Base-by-base conservation (phyloP, 2,797 vertebrate species). In the Dromococcyx pavoninus region DNA sequence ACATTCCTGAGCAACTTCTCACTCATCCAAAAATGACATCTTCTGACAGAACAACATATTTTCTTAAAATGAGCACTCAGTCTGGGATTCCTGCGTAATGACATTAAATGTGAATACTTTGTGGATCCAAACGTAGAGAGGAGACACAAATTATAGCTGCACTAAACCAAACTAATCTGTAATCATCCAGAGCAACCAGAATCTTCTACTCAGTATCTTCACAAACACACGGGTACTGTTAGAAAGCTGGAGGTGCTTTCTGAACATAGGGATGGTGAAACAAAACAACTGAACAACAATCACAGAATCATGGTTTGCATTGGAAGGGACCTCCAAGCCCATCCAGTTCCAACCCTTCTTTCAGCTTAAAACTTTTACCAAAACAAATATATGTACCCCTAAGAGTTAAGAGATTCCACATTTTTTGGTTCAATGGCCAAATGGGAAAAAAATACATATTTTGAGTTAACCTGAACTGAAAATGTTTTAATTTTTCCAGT, bases 401-500 rank as follows among this genome's bases (percentile, higher is more conserved):
- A 60, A 60, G 85, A 94, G 84, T 65, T 58, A 22, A 76, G 25
- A 89, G 80, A 69, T 80, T 22, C 9, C 39, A 7, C 14, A 18
- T 54, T 82, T 91, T 88, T 73, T 94, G 92, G 74, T 94, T 93
- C 87, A 57, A 7, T 79, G 65, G 84, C 60, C 89, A 95, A 92
- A 92, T 60, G 77, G 80, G 81, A 51, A 27, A 64, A 84, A 56
- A 35, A 28, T 5, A 39, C 35, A 24, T 87, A 41, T 48, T 94
- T 67, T 37, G 78, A 82, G 81, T 94, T 94, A 96, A 92, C 71
- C 60, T 67, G 78, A 87, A 92, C 9, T 91, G 92, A 87, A 79
- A 21, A 18, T 87, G 85, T 93, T 96, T 94, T 77, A 56, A 46
- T 94, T 94, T 87, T 96, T 94, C 74, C 95, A 92, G 51, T 76